Evolutionary conservation across 2,113 vertebrate species (phyloP), one percentile per base, ranked within the genome.

Genomic region (Clarias gariepinus): DNA sequence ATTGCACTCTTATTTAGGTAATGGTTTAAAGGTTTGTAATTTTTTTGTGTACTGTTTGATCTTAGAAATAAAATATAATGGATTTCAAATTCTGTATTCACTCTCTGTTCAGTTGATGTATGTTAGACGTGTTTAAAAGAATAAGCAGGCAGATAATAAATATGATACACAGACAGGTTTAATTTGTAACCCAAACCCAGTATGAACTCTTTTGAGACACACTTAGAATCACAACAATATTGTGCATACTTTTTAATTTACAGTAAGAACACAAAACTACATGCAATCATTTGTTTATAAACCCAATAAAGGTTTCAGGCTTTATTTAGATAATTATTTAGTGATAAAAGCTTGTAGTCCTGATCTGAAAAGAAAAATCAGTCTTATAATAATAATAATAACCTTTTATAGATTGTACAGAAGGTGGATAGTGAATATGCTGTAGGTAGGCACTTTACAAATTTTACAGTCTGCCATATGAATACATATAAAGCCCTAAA

Each of bases 161-260:
- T 73, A 28, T 19, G 55, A 47, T 41, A 18, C 2, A 68, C 3
- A 36, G 78, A 33, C 47, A 36, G 28, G 33, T 79, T 85, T 79
- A 57, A 79, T 85, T 33, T 85, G 47, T n/a, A 57, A 85, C 52
- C 33, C 84, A 79, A 79, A 68, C 25, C 61, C 73, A 55, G n/a
- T 4, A 53, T 25, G 28, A 19, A 18, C 10, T 16, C 28, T 33
- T 6, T 61, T 2, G 28, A 18, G 25, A 15, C 16, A 76, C 82
- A 52, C 53, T 0, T 68, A 13, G 23, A 18, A 85, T 53, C 11
- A 85, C 73, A 76, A 73, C 58, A 19, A 61, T n/a, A 68, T 47
- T 68, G 47, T 66, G 55, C n/a, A 68, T 66, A 13, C 13, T 36
- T 53, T 53, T 58, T 28, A 60, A 74, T 61, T 36, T 28, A 47